Evolutionary conservation across 53 echinoderm and acorn worm species (phyloP), one percentile per base, ranked within the genome.

Genomic region (Zoroaster sp.): DNA sequence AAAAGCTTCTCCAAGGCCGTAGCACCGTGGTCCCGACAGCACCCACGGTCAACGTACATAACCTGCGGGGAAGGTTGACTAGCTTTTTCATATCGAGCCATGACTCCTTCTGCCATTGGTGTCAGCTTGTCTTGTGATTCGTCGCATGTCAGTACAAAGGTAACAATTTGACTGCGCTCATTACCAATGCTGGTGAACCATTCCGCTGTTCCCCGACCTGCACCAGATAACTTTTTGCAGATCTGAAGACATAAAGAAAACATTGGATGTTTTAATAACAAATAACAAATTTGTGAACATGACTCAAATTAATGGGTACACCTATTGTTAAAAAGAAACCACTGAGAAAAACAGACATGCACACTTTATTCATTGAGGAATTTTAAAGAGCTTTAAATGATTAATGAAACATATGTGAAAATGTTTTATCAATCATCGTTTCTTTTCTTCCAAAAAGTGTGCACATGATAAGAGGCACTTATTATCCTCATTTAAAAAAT

Each of bases 101-200:
- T 73, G 34, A 90, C 51, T 4, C 73, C 83, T 36, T 90, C 53
- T 40, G 83, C 90, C 72, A 89, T 89, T 7, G 65, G 75, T 55
- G 74, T 31, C 20, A 87, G 88, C 76, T 87, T 88, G 53, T 75
- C 83, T 15, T 41, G n/a, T 5, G 90, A 83, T 36, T 90, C 90
- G 30, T 90, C 83, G 28, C 82, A 83, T 37, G 90, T 90, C 18
- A 82, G 41, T 33, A 90, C 90, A 53, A 69, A 70, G 14, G 52
- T 72, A 17, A 83, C n/a, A 28, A 90, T 51, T 28, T 90, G 90
- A 13, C 20, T 43, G 0, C 32, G 11, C 66, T 90, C 90, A 55
- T 90, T 90, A 7, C 76, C 90, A 90, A 90, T 37, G 49, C 85
- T 90, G 0, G 83, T 90, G 37, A 85, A 90, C 90, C 90, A 90